Evolutionary conservation across 2,797 vertebrate species (phyloP).

Genomic region (Kryptopterus vitreolus): DNA sequence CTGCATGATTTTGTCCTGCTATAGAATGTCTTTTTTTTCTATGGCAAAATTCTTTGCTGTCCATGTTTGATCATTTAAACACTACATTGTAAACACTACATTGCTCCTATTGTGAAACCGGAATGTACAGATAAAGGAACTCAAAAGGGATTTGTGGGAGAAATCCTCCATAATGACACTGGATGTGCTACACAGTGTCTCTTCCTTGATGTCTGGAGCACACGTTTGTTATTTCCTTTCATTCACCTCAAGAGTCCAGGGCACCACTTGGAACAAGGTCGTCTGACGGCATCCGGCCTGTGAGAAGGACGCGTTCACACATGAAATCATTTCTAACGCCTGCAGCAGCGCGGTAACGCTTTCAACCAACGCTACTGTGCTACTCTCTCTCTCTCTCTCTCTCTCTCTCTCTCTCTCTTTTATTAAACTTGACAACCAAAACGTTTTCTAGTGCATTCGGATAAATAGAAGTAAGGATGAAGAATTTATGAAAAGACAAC

Average conservation of each 20-base stretch:
- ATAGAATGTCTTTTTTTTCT: background rate
- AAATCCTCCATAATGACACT: background rate
- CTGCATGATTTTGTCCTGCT: background rate
- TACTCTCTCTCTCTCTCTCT: background rate
- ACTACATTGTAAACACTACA: background rate
- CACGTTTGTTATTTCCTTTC: constrained; percentile 2
- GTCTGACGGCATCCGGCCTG: background rate
- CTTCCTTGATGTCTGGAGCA: background rate
- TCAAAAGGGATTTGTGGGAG: background rate
- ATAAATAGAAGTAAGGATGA: too few species aligned
- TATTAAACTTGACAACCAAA: background rate
- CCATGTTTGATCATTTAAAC: background rate
- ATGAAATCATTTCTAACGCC: constrained; percentile 9
- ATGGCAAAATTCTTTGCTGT: background rate
- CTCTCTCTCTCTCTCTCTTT: background rate
- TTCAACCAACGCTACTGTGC: background rate
- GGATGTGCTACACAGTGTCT: background rate
- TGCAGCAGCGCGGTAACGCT: background rate
- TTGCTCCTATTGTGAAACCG: background rate
- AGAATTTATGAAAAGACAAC: too few species aligned
- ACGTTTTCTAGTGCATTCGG: background rate
- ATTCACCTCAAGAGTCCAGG: constrained; percentile 9
- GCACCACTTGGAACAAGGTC: background rate
- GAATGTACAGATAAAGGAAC: background rate
- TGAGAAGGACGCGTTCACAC: background rate